phyloP scores from a whole-genome alignment of 2,888 invertebrate species.

The Zonitis immaculata region DNA sequence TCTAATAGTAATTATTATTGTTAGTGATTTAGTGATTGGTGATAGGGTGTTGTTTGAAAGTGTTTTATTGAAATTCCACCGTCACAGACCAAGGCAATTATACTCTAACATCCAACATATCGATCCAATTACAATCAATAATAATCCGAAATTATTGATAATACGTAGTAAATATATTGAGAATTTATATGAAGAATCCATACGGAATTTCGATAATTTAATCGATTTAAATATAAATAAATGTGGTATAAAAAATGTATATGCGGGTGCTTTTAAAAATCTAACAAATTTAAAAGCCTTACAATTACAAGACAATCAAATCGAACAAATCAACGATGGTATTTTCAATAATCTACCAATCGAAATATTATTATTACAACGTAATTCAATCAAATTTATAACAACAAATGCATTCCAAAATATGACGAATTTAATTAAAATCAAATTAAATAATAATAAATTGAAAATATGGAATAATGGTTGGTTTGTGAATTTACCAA shows the following conservation, averaged over 20 bases:
- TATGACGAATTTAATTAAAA: slow-evolving; percentile 16
- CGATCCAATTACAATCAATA: slow-evolving; percentile 4
- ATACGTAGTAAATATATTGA: slow-evolving; percentile 3
- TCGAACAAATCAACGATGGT: slow-evolving; percentile 5
- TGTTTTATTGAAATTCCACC: slow-evolving; percentile 6
- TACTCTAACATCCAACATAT: slow-evolving; percentile 12
- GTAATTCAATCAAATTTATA: slow-evolving; percentile 13
- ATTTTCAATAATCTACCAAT: slow-evolving; percentile 14
- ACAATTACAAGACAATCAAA: slow-evolving; percentile 17
- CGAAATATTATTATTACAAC: slow-evolving; percentile 10
- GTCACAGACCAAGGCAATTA: background rate
- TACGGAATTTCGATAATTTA: slow-evolving; percentile 13
- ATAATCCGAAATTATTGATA: slow-evolving; percentile 3
- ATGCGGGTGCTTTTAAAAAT: slow-evolving; percentile 13
- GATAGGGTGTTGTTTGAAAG: slow-evolving; percentile 1
- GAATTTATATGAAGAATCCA: slow-evolving; percentile 1
- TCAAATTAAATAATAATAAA: slow-evolving; percentile 17
- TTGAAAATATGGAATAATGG: slow-evolving; percentile 13
- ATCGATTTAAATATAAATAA: slow-evolving; percentile 5
- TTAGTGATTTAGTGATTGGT: background rate
- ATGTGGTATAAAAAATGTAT: slow-evolving; percentile 7
- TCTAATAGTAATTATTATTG: background rate
- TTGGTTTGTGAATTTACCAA: slow-evolving; percentile 17
- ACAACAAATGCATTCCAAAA: slow-evolving; percentile 13
- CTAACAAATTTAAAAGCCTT: slow-evolving; percentile 12